Evolutionary conservation across 2,888 invertebrate species (phyloP).

Genomic region (Eristalinus aeneus): DNA sequence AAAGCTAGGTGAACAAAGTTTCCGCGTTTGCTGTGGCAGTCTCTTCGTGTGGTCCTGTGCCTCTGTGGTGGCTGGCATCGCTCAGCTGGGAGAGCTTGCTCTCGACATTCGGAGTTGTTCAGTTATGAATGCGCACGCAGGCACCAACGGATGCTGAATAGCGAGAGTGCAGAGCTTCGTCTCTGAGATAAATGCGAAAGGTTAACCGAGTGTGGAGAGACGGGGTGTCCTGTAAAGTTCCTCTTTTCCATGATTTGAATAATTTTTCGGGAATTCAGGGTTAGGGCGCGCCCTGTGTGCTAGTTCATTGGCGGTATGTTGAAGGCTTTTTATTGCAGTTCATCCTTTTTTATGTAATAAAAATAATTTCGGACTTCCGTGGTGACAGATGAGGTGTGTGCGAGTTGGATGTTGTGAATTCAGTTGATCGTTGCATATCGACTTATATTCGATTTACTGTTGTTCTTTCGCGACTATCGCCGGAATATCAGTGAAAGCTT

Average conservation of each 20-base stretch:
- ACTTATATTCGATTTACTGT: no score
- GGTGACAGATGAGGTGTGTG: background rate
- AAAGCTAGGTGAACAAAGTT: background rate
- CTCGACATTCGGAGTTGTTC: constrained; percentile 53
- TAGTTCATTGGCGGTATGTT: constrained; percentile 22
- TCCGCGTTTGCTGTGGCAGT: background rate
- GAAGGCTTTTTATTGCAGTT: constrained; percentile 24
- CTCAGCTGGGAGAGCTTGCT: constrained; percentile 24
- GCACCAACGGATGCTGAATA: constrained; percentile 55
- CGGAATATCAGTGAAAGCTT: no score
- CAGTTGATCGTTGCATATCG: background rate
- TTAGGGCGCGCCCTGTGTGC: constrained; percentile 67
- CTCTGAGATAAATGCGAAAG: background rate
- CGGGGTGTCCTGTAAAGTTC: background rate
- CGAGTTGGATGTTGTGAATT: background rate
- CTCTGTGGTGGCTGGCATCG: background rate
- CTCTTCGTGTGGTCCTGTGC: background rate
- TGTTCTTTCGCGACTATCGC: no score
- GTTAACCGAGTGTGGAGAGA: background rate
- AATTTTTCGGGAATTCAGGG: constrained; percentile 31
- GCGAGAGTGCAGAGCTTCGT: constrained; percentile 16
- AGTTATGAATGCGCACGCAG: constrained; percentile 39
- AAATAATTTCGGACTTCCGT: background rate
- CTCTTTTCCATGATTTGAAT: constrained; percentile 26
- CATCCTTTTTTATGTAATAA: constrained; percentile 23